These are phyloP conservation scores for Aspidoscelis tigris DNA, from an alignment of 2,113 vertebrate species.

Conservation along the genomic window DNA sequence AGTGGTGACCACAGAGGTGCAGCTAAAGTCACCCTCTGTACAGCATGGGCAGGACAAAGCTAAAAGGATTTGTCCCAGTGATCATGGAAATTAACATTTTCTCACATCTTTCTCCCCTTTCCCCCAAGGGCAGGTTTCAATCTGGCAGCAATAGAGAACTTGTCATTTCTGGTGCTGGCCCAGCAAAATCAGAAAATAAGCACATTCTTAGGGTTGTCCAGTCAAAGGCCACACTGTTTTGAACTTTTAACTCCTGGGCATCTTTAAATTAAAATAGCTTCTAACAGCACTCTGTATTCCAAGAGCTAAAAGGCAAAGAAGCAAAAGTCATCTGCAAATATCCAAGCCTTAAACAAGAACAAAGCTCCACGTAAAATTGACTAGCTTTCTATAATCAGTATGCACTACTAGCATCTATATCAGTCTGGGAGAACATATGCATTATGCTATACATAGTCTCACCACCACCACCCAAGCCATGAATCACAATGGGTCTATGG, in stretches of 20 bases:
- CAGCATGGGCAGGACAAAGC: neutral
- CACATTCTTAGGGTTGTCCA: neutral
- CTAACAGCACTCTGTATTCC: neutral
- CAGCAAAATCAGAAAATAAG: neutral
- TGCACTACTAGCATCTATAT: neutral
- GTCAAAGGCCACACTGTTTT: neutral
- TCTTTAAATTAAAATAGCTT: neutral
- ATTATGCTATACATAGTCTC: neutral
- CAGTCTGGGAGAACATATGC: neutral
- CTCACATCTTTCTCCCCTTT: too few species aligned
- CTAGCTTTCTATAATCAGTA: neutral
- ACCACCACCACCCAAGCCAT: too few species aligned
- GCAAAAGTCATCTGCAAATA: neutral
- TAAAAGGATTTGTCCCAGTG: neutral
- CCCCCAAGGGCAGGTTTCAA: neutral
- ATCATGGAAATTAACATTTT: slow-evolving; percentile 2
- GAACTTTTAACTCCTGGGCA: neutral
- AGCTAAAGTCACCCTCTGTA: neutral
- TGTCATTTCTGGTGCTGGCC: neutral
- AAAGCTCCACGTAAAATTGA: neutral
- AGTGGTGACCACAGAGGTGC: neutral
- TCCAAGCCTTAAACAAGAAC: neutral
- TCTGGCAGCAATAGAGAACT: neutral
- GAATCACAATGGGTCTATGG: neutral
- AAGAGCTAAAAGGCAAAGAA: neutral